A percentile compares a stretch with the other conserved stretches of the same genome.
Conservation (phyloP, 2,113 vertebrate species). For the Orthochromis indermauri region DNA sequence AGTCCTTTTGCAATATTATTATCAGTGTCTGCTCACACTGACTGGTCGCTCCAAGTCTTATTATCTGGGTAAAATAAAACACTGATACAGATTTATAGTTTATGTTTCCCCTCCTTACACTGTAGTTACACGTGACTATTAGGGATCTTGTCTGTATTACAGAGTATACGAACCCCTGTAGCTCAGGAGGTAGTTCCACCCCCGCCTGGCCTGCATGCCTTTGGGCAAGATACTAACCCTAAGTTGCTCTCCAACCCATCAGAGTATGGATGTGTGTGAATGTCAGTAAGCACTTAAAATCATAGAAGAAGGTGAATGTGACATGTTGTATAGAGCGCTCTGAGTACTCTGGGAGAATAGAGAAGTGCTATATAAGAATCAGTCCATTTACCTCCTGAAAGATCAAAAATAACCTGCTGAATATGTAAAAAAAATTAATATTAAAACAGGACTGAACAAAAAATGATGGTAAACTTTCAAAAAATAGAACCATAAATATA, state of each 20-base stretch:
- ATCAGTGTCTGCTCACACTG: not conserved
- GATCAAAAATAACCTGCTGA: not conserved
- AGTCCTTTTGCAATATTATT: not conserved
- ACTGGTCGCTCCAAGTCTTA: rapidly evolving
- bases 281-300: not conserved
- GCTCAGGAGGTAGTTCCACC: rapidly evolving
- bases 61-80: not conserved
- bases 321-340: rapidly evolving
- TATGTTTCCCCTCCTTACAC: not conserved
- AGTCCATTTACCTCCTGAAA: not conserved
- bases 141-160: not conserved
- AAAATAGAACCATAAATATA: rapidly evolving
- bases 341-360: not conserved
- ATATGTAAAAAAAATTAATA: rapidly evolving
- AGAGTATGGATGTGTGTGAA: not conserved
- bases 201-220: rapidly evolving
- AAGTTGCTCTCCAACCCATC: not conserved
- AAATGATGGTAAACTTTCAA: not conserved
- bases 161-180: rapidly evolving
- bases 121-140: not conserved
- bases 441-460: not conserved
- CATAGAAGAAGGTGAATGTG: not conserved
- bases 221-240: rapidly evolving
- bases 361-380: not conserved
- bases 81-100: not conserved